Percentiles rank a stretch among this genome's conserved stretches.
Evolutionary conservation across 2,797 vertebrate genomes (phyloP).

Genomic region (Leptatherina wallacei): DNA sequence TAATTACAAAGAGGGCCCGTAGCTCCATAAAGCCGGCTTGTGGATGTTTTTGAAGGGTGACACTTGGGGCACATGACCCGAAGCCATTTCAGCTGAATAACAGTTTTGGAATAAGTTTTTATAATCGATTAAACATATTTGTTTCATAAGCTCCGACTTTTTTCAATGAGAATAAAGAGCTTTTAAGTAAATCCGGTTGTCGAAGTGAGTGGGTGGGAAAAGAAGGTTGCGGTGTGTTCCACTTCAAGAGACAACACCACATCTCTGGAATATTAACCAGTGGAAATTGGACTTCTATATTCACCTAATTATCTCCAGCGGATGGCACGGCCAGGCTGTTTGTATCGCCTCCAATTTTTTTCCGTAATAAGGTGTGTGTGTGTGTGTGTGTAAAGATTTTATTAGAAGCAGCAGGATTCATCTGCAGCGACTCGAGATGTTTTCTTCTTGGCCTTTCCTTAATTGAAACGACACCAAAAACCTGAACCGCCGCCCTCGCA

Average conservation of each 20-base stretch:
- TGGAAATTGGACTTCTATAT: constrained; percentile 70
- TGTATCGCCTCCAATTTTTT: constrained; percentile 35
- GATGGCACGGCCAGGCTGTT: constrained; percentile 43
- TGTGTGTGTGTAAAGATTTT: constrained; percentile 37
- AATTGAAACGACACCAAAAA: constrained; percentile 62
- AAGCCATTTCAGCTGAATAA: not conserved
- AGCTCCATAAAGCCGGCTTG: too few relatives aligned
- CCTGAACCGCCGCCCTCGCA: constrained; percentile 16
- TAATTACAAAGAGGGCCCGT: too few relatives aligned
- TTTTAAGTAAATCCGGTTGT: not conserved
- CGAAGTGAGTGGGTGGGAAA: not conserved
- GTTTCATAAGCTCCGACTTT: not conserved
- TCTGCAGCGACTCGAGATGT: constrained; percentile 51
- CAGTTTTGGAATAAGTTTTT: not conserved
- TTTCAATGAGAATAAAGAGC: not conserved
- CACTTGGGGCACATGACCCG: constrained; percentile 6
- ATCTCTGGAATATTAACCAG: constrained; percentile 33
- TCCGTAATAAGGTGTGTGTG: not conserved
- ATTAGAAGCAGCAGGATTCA: constrained; percentile 62
- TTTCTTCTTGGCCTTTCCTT: constrained; percentile 39
- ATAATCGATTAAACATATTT: not conserved
- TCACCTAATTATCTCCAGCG: constrained; percentile 59
- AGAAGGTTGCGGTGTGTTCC: constrained; percentile 22
- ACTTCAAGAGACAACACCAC: constrained; percentile 25
- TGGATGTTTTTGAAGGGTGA: not conserved